Percentiles rank a stretch among this genome's conserved stretches.
Evolutionary conservation across 2,888 invertebrate genomes (phyloP).

Genomic region (Acheta domesticus): DNA sequence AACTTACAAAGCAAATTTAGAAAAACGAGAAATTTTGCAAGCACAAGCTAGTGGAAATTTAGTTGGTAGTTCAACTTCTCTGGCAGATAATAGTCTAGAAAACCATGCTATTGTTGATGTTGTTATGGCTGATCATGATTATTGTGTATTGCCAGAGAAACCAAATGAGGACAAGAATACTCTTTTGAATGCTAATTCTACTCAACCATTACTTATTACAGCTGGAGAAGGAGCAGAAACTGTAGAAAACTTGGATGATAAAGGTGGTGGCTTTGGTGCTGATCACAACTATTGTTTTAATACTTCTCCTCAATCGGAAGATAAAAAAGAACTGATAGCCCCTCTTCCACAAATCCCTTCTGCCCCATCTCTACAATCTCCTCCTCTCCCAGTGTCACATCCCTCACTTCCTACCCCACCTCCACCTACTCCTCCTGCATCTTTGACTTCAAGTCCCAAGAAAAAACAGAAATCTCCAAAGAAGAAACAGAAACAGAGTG

Average conservation of each 20-base stretch:
- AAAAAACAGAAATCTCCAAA: conserved; percentile 53
- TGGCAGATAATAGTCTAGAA: neutral
- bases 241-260: neutral
- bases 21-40: conserved; percentile 48
- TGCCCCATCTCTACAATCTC: neutral
- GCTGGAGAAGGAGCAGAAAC: neutral
- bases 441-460: conserved; percentile 48
- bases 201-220: conserved; percentile 40
- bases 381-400: neutral
- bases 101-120: conserved; percentile 39
- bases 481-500: conserved; percentile 44
- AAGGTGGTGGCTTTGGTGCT: neutral
- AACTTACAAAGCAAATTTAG: conserved; percentile 67
- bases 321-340: conserved; percentile 24
- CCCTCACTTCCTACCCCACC: neutral
- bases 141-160: conserved; percentile 52
- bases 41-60: conserved; percentile 24
- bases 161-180: neutral
- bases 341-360: neutral
- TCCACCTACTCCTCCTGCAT: neutral
- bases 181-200: neutral
- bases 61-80: neutral
- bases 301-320: conserved; percentile 22
- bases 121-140: conserved; percentile 67
- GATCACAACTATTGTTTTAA: conserved; percentile 49